Evolutionary conservation across 2,888 invertebrate species (phyloP), one percentile per base, ranked within the genome.

Genomic region (Mongoloraphidia duomilia): DNA sequence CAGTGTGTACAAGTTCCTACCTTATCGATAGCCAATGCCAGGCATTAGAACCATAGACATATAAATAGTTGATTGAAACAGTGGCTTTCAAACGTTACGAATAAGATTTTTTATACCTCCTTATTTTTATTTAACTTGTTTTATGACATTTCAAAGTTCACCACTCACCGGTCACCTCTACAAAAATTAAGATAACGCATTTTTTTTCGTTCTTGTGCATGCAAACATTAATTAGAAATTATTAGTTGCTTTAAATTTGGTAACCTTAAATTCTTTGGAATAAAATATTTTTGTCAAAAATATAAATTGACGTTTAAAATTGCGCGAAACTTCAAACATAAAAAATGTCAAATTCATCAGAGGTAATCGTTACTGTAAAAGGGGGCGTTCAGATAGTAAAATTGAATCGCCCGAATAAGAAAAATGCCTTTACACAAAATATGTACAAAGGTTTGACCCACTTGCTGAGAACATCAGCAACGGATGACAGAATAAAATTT

Each of bases 371-470:
- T 12, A 36, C 50, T 2, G 44, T 59, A 35, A 60, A 69, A 52
- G 68, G 70, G 50, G 75, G 75, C 49, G 65, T 82, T 10, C 66
- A 74, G 35, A 68, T 78, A 26, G 72, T 90, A 14, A 75, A 70
- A 58, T 75, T 89, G 39, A 85, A 90, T 63, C 79, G 86, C 60
- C 89, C 90, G 0, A 63, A 65, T 3, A 88, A 80, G 65, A 87
- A 81, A 61, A 94, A 94, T 75, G 88, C 92, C 0, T 65, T 92
- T 0, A 80, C 76, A 44, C 44, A 52, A 5, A 58, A 75, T 63
- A 84, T 84, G 75, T 94, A 90, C 63, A 55, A 64, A 46, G 74
- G 75, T 54, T 64, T 91, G 12, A 69, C 73, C 1, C 67, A 73
- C 13, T 76, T 81, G 14, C 65, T 95, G 34, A 74, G 77, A 37